Percentiles rank a stretch among this genome's conserved stretches.
These are phyloP conservation scores for Anarrhichthys ocellatus DNA, from an alignment of 2,113 vertebrate genomes.

Conservation along the genomic window DNA sequence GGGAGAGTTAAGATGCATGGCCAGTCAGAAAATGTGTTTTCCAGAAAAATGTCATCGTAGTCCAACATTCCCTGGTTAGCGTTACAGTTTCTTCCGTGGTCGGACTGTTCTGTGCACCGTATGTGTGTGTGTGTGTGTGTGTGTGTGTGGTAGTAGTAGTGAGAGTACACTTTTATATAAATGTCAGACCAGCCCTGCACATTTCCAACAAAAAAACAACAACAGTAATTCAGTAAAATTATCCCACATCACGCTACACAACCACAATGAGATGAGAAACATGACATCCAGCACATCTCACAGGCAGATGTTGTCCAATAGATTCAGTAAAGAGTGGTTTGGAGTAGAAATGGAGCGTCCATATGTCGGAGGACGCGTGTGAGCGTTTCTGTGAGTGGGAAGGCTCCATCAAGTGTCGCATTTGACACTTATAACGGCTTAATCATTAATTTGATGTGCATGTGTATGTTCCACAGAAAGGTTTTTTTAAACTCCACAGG, in stretches of 20 bases:
- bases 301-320: background rate
- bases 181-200: slow-evolving; percentile 56
- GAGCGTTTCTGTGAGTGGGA: background rate
- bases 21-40: slow-evolving; percentile 73
- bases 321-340: slow-evolving; percentile 15
- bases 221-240: slow-evolving; percentile 68
- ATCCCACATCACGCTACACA: slow-evolving; percentile 70
- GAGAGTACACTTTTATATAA: slow-evolving; percentile 50
- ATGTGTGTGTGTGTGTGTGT: slow-evolving; percentile 2
- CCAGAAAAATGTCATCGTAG: slow-evolving; percentile 60
- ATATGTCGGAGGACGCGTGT: background rate
- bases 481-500: background rate
- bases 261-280: slow-evolving; percentile 73
- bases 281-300: slow-evolving; percentile 70
- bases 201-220: slow-evolving; percentile 68
- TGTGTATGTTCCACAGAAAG: background rate
- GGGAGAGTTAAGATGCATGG: slow-evolving; percentile 48
- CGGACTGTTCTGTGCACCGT: slow-evolving; percentile 35
- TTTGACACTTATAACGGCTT: slow-evolving; percentile 16
- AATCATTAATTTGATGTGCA: background rate
- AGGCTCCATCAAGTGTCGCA: background rate
- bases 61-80: slow-evolving; percentile 72
- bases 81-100: slow-evolving; percentile 57
- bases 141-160: slow-evolving; percentile 12
- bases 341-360: background rate